Evolutionary conservation across 1,140 invertebrate genomes (phyloP).

Genomic region (Drosophila melanogaster): DNA sequence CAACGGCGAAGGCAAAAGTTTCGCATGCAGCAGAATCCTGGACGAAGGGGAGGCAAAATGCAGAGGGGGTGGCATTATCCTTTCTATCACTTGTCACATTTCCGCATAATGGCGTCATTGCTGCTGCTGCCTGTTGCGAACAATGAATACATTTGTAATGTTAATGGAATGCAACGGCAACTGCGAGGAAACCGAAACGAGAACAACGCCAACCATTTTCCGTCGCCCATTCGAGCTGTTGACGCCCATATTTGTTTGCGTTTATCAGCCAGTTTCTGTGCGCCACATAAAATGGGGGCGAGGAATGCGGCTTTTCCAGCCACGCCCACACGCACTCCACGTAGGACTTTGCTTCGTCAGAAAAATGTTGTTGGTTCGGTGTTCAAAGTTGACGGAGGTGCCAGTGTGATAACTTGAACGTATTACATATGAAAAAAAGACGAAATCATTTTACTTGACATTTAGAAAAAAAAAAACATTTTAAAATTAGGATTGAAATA

Average conservation of each 20-base stretch:
- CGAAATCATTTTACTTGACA: no score
- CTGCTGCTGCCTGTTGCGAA: constrained; percentile 46
- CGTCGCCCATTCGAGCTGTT: constrained; percentile 55
- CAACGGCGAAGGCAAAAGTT: constrained; percentile 41
- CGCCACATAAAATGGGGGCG: constrained; percentile 18
- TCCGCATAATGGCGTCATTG: constrained; percentile 71
- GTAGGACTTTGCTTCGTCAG: constrained; percentile 5
- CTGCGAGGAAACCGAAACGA: constrained; percentile 35
- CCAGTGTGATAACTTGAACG: neutral
- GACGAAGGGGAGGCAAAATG: constrained; percentile 3
- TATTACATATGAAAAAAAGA: neutral
- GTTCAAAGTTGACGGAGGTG: constrained; percentile 5
- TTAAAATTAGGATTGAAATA: no score
- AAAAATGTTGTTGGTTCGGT: constrained; percentile 11
- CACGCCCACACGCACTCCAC: constrained; percentile 40
- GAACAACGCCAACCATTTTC: constrained; percentile 56
- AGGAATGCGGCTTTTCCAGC: neutral
- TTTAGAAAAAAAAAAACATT: neutral
- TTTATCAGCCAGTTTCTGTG: constrained; percentile 53
- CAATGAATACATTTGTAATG: constrained; percentile 82
- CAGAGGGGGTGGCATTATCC: constrained; percentile 59
- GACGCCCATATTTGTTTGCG: constrained; percentile 46
- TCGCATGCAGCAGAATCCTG: constrained; percentile 18
- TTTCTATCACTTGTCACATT: constrained; percentile 79
- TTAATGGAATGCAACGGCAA: constrained; percentile 75